Evolutionary conservation across 1,140 invertebrate genomes (phyloP), one percentile per base, ranked within the genome.

Genomic region (Frieseomelitta varia): DNA sequence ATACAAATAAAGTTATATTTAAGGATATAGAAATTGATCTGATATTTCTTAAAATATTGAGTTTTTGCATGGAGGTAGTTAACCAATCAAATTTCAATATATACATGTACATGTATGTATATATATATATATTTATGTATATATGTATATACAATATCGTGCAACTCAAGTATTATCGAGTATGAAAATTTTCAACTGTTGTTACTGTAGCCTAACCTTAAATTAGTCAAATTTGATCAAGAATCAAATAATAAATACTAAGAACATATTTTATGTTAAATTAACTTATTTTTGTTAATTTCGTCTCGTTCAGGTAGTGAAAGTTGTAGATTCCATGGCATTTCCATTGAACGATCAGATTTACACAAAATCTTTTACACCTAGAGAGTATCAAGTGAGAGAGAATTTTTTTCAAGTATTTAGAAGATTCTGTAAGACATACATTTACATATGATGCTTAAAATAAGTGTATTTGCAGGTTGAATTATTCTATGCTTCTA

Each of bases 401-500:
- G 58, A 4, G 12, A 87, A 68, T 81, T 73, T 56, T 73, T 53
- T 30, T 65, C 47, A 81, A 61, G 68, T 85, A 78, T 72, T 79
- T 85, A 65, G 19, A n/a, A 6, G 24, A 65, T 65, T 19, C 17
- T 30, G 30, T 56, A 19, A 15, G 17, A 65, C 27, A 27, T 30
- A 65, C 4, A 65, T 65, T 65, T 67, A 11, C n/a, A 12, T 24
- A 15, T n/a, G 27, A 15, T 21, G 12, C 21, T 76, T 47, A 27
- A 72, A 71, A 34, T 17, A 61, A 51, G 30, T 61, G 19, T 3
- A 69, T 14, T 15, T 91, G 55, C 90, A 97, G 96, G 96, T 98
- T 75, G 98, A 98, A 94, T 94, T 99, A 75, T 94, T 99, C 81
- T 97, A 98, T 91, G 95, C 96, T 53, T 97, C 97, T 0, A 96